These are phyloP conservation scores for Polia nebulosa DNA, from an alignment of 2,888 invertebrate species.

Conservation along the genomic window DNA sequence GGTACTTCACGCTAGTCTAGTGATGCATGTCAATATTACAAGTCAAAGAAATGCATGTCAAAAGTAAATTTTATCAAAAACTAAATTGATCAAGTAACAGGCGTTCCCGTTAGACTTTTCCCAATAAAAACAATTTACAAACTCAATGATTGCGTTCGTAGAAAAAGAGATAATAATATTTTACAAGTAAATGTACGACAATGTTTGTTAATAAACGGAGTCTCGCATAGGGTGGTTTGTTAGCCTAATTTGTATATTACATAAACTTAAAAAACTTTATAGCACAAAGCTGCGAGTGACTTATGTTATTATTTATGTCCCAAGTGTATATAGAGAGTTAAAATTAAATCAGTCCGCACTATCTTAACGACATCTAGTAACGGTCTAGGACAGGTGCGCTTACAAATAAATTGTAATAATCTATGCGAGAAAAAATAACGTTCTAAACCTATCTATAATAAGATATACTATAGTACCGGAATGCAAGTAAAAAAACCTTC, in stretches of 20 bases:
- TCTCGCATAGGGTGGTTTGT: slow-evolving; percentile 50
- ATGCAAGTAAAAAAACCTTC: slow-evolving; percentile 60
- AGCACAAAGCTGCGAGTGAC: slow-evolving; percentile 56
- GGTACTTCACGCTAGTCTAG: slow-evolving; percentile 25
- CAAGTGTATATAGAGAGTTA: slow-evolving; percentile 54
- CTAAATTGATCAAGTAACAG: slow-evolving; percentile 57
- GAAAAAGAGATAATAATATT: slow-evolving; percentile 83
- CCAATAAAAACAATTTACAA: slow-evolving; percentile 85
- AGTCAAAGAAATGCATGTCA: slow-evolving; percentile 52
- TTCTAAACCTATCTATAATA: slow-evolving; percentile 63
- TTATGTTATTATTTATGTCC: slow-evolving; percentile 62
- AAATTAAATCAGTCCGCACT: slow-evolving; percentile 63
- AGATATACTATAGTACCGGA: slow-evolving; percentile 62
- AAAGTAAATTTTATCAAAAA: slow-evolving; percentile 64
- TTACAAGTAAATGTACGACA: slow-evolving; percentile 81
- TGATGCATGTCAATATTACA: slow-evolving; percentile 43
- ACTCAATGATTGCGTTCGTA: slow-evolving; percentile 88
- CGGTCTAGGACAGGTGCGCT: slow-evolving; percentile 57
- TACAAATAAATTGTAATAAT: slow-evolving; percentile 62
- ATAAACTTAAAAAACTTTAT: slow-evolving; percentile 59
- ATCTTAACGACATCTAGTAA: slow-evolving; percentile 61
- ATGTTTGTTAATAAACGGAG: slow-evolving; percentile 69
- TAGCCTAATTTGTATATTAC: slow-evolving; percentile 64
- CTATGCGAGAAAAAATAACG: slow-evolving; percentile 59
- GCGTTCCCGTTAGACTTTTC: slow-evolving; percentile 77